Base-by-base conservation (phyloP, 2,113 vertebrate species). In the Porphyrio hochstetteri region DNA sequence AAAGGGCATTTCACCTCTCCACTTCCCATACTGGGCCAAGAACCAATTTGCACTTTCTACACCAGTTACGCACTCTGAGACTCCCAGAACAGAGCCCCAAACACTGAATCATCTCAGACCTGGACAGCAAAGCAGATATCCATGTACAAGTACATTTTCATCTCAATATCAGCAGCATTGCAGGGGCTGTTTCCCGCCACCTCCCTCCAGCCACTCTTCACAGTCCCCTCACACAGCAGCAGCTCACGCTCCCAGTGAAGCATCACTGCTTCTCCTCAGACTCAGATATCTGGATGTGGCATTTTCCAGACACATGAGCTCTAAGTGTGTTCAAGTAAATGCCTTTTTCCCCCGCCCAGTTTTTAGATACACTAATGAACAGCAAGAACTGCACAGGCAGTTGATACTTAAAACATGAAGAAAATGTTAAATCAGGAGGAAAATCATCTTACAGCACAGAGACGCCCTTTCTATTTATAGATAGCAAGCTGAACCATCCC, bases 61-160 rank as follows among this genome's bases (percentile, higher is more conserved):
- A 0, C 33, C 2, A 8, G 46, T 68, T 29, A 9, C 2, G 0
- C 0, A 1, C 57, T 60, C 77, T 1, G 1, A 67, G 72, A 8
- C 68, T 38, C 90, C 55, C 82, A 0, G 12, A 59, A 33, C 6
- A 0, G 63, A 42, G 40, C 40, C n/a, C 17, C 42, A 6, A 56
- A 7, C 42, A 3, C 52, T 1, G 35, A 16, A 10, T 15, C 68
- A 25, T 4, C 86, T 59, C 87, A 1, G 12, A 6, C 13, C 33
- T 2, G 57, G 75, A 19, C 21, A 20, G 70, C 50, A 56, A n/a
- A 76, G 77, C 63, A 67, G 52, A 28, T 25, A 29, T 0, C 35
- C 56, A 6, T 0, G 13, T 12, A 17, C 29, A 79, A 70, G 38
- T 3, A 11, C 56, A 52, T 56, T 70, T 75, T 35, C 67, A 75